These are phyloP conservation scores for Hylia prasina DNA, from an alignment of 2,113 vertebrate species.

Conservation along the genomic window DNA sequence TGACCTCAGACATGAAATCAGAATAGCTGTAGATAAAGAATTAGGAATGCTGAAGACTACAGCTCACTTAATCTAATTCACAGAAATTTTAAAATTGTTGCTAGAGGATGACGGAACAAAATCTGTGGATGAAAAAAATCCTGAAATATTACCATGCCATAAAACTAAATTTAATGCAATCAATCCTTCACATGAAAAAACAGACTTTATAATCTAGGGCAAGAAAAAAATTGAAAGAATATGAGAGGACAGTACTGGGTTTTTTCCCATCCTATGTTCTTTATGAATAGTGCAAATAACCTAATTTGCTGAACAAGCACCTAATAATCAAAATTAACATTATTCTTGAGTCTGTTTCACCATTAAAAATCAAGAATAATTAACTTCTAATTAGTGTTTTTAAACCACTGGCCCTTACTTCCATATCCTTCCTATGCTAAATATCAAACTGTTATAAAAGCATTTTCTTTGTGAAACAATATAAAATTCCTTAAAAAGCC, in stretches of 20 bases:
- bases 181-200: neutral
- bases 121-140: neutral
- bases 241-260: neutral
- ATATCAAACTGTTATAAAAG: neutral
- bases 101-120: neutral
- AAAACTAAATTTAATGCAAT: neutral
- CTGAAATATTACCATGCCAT: neutral
- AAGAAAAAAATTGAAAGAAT: neutral
- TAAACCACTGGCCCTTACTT: neutral
- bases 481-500: neutral
- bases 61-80: neutral
- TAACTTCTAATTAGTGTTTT: neutral
- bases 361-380: neutral
- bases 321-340: neutral
- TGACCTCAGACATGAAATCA: neutral
- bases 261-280: neutral
- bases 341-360: neutral
- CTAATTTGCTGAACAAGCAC: neutral
- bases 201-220: neutral
- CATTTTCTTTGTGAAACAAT: neutral
- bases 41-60: neutral
- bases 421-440: neutral
- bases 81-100: neutral
- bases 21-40: neutral
- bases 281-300: neutral